Evolutionary conservation across 2,113 vertebrate species (phyloP).

Genomic region (Podocnemis expansa): DNA sequence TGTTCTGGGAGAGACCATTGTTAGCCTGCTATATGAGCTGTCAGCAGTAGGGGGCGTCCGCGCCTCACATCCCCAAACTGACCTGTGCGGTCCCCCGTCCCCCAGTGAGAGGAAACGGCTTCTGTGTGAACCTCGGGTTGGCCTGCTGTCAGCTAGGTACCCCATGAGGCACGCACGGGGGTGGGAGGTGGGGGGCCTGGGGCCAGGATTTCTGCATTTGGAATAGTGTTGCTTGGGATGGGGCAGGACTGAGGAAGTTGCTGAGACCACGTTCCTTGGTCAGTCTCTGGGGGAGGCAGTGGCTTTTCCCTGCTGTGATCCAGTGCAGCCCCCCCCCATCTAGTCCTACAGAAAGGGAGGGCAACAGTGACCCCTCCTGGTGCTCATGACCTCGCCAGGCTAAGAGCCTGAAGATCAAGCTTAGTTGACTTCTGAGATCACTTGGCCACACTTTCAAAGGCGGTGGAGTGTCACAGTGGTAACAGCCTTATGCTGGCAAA

Average conservation of each 20-base stretch:
- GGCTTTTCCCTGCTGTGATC: not conserved
- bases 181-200: no score
- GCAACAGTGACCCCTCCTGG: not conserved
- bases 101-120: not conserved
- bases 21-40: constrained; percentile 55
- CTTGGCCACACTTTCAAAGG: not conserved
- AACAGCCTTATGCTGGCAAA: not conserved
- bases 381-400: not conserved
- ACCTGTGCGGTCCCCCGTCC: not conserved
- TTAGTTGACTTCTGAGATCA: not conserved
- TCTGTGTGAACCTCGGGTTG: not conserved
- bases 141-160: not conserved
- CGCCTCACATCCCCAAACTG: constrained; percentile 51
- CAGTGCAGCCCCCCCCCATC: not conserved
- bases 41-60: constrained; percentile 72
- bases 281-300: not conserved
- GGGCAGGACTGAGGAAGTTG: not conserved
- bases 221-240: not conserved
- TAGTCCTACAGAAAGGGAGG: not conserved
- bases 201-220: not conserved
- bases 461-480: constrained; percentile 9
- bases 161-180: not conserved
- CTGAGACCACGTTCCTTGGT: not conserved
- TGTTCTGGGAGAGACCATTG: not conserved
- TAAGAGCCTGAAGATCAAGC: not conserved